Percentiles rank a stretch among this genome's conserved stretches.
These are phyloP conservation scores for Typhlomys cinereus DNA, from an alignment of 2,113 vertebrate genomes.

Conservation along the genomic window DNA sequence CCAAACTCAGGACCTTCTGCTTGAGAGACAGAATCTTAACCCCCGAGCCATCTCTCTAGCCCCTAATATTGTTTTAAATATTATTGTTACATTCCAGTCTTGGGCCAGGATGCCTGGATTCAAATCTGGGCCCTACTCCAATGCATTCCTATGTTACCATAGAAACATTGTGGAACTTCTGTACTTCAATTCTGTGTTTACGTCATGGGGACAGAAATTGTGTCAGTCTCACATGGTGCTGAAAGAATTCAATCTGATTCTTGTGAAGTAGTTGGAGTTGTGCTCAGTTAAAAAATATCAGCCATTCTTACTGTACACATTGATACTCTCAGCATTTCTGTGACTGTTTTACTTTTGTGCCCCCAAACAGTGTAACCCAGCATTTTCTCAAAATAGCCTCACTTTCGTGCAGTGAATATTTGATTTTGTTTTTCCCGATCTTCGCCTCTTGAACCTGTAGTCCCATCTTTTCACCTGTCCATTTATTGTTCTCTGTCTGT, in stretches of 20 bases:
- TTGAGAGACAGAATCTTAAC: no score
- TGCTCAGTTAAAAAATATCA: not conserved
- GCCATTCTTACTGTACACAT: not conserved
- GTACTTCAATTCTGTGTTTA: not conserved
- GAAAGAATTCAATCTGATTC: not conserved
- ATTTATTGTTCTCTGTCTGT: slow-evolving; percentile 73
- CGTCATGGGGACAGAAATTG: not conserved
- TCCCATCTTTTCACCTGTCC: not conserved
- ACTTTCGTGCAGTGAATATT: not conserved
- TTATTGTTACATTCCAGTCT: not conserved
- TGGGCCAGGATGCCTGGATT: not conserved
- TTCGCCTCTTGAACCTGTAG: not conserved
- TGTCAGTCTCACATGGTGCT: not conserved
- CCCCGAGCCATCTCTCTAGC: no score
- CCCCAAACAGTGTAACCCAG: not conserved
- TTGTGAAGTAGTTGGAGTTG: not conserved
- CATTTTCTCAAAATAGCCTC: not conserved
- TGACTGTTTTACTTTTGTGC: not conserved
- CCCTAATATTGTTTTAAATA: no score
- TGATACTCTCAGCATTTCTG: not conserved
- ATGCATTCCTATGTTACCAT: not conserved
- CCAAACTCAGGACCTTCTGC: no score
- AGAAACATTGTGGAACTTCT: not conserved
- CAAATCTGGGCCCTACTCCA: not conserved
- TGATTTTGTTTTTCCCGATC: not conserved